A percentile compares a stretch with the other conserved stretches of the same genome.
Evolutionary conservation across 1,140 invertebrate species (phyloP).

Genomic region (Pemphigus obesinymphae): DNA sequence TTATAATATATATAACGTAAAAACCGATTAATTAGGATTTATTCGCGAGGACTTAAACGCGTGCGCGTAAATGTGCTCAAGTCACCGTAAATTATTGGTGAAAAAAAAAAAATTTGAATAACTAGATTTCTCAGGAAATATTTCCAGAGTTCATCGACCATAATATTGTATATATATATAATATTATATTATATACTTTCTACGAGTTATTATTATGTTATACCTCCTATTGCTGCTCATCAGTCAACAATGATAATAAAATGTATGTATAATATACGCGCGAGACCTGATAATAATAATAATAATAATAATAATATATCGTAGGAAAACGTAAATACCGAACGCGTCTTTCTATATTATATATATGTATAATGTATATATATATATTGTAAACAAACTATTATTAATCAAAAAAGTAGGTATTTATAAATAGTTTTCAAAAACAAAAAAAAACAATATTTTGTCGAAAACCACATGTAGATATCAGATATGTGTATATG

Average conservation of each 20-base stretch:
- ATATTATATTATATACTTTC: too few relatives aligned
- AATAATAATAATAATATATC: too few relatives aligned
- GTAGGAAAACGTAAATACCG: too few relatives aligned
- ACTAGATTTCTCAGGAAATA: slow-evolving; percentile 40
- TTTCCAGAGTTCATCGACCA: slow-evolving; percentile 35
- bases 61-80: not conserved
- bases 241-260: slow-evolving; percentile 3
- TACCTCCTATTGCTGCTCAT: not conserved
- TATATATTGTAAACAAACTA: too few relatives aligned
- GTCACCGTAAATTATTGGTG: not conserved
- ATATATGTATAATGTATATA: too few relatives aligned
- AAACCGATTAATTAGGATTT: slow-evolving; percentile 29
- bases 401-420: too few relatives aligned
- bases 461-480: not conserved
- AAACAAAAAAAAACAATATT: not conserved
- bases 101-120: slow-evolving; percentile 14
- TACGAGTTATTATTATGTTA: too few relatives aligned
- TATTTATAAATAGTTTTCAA: not conserved
- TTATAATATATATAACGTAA: too few relatives aligned
- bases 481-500: not conserved
- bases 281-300: not conserved
- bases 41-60: not conserved
- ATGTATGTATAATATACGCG: not conserved
- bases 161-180: not conserved
- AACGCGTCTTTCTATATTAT: too few relatives aligned